Evolutionary conservation across 1,140 invertebrate species (phyloP).

Genomic region (Drosophila sp.): DNA sequence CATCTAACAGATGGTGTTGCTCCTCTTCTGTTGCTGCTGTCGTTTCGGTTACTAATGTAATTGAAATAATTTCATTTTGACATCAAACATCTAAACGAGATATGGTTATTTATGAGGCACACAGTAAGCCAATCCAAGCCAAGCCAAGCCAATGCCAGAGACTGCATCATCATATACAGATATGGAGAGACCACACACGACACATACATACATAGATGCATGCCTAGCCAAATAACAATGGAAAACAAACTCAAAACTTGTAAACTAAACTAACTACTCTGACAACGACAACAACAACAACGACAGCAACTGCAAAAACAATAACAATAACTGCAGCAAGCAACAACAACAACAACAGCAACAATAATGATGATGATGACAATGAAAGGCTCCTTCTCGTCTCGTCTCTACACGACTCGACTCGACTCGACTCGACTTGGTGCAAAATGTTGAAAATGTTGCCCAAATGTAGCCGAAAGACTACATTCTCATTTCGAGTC

Average conservation of each 20-base stretch:
- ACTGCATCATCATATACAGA: conserved; percentile 2
- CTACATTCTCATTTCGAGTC: conserved; percentile 5
- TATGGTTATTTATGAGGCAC: conserved; percentile 68
- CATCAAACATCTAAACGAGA: conserved; percentile 53
- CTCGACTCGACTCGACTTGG: conserved; percentile 49
- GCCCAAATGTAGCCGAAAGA: conserved; percentile 37
- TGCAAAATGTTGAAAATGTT: conserved; percentile 55
- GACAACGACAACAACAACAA: background rate
- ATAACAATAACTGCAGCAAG: too few species aligned
- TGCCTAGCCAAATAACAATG: conserved; percentile 20
- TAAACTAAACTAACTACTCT: conserved; percentile 7
- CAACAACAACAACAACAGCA: background rate
- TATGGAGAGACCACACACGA: background rate
- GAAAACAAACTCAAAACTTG: conserved; percentile 17
- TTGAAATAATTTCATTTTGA: conserved; percentile 75
- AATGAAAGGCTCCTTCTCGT: conserved; percentile 24
- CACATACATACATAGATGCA: conserved; percentile 14
- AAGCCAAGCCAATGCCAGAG: background rate
- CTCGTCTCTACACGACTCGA: conserved; percentile 46
- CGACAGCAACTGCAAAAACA: background rate
- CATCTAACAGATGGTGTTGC: conserved; percentile 25
- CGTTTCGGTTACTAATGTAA: conserved; percentile 68
- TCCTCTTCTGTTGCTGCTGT: conserved; percentile 24
- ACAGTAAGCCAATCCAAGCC: background rate
- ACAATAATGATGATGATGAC: conserved; percentile 1